Evolutionary conservation across 2,888 invertebrate genomes (phyloP).

Genomic region (Scaeva pyrastri): DNA sequence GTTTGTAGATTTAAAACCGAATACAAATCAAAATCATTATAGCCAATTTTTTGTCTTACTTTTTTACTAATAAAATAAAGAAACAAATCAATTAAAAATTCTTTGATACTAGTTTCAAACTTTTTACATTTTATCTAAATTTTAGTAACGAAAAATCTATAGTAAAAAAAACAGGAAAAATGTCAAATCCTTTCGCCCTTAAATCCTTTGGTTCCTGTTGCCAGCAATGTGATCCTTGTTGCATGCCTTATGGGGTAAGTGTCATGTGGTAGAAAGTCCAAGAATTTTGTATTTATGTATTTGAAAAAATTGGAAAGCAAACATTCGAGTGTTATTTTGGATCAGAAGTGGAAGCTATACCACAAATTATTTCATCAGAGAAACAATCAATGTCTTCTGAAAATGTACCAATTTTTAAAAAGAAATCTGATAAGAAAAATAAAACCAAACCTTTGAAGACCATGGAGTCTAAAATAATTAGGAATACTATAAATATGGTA

Average conservation of each 20-base stretch:
- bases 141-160: neutral
- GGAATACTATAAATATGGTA: slow-evolving; percentile 6
- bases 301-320: slow-evolving; percentile 10
- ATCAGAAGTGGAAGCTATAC: slow-evolving; percentile 38
- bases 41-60: too few species aligned
- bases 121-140: neutral
- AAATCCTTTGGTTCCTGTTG: slow-evolving; percentile 50
- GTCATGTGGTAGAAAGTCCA: neutral
- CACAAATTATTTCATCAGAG: slow-evolving; percentile 9
- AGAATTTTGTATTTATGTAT: neutral
- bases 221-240: slow-evolving; percentile 80
- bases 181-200: slow-evolving; percentile 70
- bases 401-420: neutral
- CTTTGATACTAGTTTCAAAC: neutral
- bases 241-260: slow-evolving; percentile 81
- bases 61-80: too few species aligned
- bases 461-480: neutral
- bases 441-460: neutral
- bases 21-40: too few species aligned
- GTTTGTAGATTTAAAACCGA: too few species aligned
- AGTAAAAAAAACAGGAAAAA: slow-evolving; percentile 3
- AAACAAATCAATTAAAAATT: too few species aligned
- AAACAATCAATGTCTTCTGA: neutral
- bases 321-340: slow-evolving; percentile 1
- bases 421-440: neutral